phyloP scores from a whole-genome alignment of 2,797 vertebrate species.

The Paguma larvata region DNA sequence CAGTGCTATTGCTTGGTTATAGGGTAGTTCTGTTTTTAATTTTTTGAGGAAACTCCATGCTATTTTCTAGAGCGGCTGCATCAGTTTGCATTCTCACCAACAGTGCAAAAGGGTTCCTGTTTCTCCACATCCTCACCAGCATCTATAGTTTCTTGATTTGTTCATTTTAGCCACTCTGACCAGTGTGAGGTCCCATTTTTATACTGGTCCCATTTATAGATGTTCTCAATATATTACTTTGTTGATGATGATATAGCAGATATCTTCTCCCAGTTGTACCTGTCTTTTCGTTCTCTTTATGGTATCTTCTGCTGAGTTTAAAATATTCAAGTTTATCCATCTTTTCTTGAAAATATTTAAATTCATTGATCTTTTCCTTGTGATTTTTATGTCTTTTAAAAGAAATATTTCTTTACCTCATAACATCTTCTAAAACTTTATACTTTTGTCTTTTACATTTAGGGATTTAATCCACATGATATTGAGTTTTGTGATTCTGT shows the following conservation, averaged over 20 bases:
- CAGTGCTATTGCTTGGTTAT: no score
- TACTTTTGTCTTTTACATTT: slow-evolving; percentile 47
- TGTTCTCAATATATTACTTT: not conserved
- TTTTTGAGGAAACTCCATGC: no score
- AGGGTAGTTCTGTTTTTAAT: no score
- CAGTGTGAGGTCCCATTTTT: no score
- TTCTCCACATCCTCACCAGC: no score
- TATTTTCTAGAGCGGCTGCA: no score
- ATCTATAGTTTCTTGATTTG: no score
- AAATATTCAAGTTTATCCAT: not conserved
- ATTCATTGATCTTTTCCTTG: not conserved
- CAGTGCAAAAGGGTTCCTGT: no score
- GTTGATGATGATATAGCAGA: not conserved
- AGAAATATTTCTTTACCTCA: not conserved
- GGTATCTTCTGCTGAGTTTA: not conserved
- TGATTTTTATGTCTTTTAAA: slow-evolving; percentile 29
- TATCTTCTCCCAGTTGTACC: not conserved
- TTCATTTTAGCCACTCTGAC: no score
- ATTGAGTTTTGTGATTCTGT: slow-evolving; percentile 61
- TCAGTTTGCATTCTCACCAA: no score
- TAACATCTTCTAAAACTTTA: slow-evolving; percentile 6
- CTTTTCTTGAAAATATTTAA: not conserved
- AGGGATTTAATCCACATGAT: slow-evolving; percentile 26
- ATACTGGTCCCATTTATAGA: not conserved
- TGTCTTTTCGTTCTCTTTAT: not conserved